These are phyloP conservation scores for Leptinotarsa undecemlineata DNA, from an alignment of 1,140 invertebrate species.

Conservation along the genomic window DNA sequence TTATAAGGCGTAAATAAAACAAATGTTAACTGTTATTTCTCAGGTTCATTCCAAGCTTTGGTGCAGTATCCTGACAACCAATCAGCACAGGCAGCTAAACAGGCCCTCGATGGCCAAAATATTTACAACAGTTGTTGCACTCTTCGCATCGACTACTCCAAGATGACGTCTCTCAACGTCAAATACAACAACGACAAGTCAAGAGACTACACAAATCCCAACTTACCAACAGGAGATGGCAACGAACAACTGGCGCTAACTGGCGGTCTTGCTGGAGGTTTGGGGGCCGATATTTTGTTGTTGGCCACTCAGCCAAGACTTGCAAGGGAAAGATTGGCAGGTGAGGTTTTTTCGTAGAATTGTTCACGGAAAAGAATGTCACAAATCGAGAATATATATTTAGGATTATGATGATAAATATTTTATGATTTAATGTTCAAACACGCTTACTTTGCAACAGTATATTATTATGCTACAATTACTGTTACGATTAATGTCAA, in stretches of 20 bases:
- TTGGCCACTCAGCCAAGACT: slow-evolving; percentile 55
- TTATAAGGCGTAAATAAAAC: no score
- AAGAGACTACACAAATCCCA: slow-evolving; percentile 97
- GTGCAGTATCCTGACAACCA: slow-evolving; percentile 97
- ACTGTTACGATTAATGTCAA: no score
- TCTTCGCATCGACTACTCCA: slow-evolving; percentile 98
- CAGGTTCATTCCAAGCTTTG: slow-evolving; percentile 98
- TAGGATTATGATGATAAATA: no score
- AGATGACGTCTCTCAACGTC: slow-evolving; percentile 95
- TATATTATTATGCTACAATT: no score
- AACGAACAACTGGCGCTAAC: slow-evolving; percentile 59
- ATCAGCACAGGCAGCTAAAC: slow-evolving; percentile 94
- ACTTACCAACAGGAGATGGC: slow-evolving; percentile 88
- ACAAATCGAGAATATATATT: no score
- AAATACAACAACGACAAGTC: slow-evolving; percentile 99
- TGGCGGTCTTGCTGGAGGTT: slow-evolving; percentile 62
- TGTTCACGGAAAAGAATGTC: no score
- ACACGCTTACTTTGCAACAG: no score
- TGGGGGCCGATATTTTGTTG: slow-evolving; percentile 60
- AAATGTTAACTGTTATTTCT: slow-evolving; percentile 53
- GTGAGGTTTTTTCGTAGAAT: slow-evolving; percentile 32
- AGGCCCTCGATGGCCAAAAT: slow-evolving; percentile 96
- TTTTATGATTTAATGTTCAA: no score
- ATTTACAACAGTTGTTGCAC: slow-evolving; percentile 99
- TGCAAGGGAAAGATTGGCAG: slow-evolving; percentile 55